Evolutionary conservation across 2,797 vertebrate genomes (phyloP), one percentile per base, ranked within the genome.

Genomic region (Vireo griseus): DNA sequence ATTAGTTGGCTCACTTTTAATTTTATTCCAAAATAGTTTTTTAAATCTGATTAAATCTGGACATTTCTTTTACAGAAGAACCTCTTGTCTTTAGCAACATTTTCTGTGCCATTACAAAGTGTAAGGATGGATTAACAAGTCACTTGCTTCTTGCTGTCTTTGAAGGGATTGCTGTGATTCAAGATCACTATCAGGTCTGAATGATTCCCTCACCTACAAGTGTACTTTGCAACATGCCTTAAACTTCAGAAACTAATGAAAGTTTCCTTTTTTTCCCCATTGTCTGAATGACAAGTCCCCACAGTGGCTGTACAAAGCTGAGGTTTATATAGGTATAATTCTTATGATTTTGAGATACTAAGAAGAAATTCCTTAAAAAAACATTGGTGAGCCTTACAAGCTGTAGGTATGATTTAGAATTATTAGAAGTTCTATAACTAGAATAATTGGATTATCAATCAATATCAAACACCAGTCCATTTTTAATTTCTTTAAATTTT

Each of bases 171-270:
- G 8, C 29, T 35, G 52, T 96, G 39, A 10, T 87, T 37, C 84
- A 4, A 10, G 78, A 71, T 79, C 84, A 63, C 39, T 95, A 91
- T 72, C 95, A 98, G 97, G 98, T 98, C 50, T 87, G 96, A 89
- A 5, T 4, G 19, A 37, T 37, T 66, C 65, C 11, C 35, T n/a
- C n/a, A 76, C 31, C 26, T 66, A 51, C 8, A 54, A 37, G 13
- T 51, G 22, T 45, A 42, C 18, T 17, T 40, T 62, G 47, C 11
- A 25, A 21, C 19, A 21, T 29, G 7, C 4, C 16, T 52, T 77
- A 48, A 63, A 62, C 19, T 77, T 45, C 54, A 11, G 15, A 80
- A 87, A 69, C 3, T 44, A 57, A 71, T n/a, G 4, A 24, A 61
- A 66, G 26, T 58, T 19, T 58, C 4, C 14, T 10, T 25, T 19